Percentiles rank a stretch among this genome's conserved stretches.
Conservation (phyloP, 2,113 vertebrate genomes). For the Oreochromis aureus region DNA sequence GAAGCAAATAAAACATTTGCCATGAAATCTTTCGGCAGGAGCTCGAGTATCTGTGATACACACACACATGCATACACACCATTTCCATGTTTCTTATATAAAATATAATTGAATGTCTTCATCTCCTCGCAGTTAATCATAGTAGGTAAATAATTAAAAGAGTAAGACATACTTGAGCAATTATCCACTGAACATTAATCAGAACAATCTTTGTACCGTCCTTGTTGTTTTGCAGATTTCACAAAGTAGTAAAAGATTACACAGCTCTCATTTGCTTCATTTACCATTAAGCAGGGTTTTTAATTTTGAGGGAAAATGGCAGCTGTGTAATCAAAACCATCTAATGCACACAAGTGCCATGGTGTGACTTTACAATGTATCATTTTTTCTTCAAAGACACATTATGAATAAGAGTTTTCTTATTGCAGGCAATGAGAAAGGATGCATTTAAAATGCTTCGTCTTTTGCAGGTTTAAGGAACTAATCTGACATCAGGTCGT, state of each 20-base stretch:
- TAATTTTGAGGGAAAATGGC: conserved; percentile 9
- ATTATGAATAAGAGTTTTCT: not conserved
- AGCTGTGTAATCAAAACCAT: conserved; percentile 33
- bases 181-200: conserved; percentile 8
- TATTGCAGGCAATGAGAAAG: not conserved
- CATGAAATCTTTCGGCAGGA: not conserved
- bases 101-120: conserved; percentile 5
- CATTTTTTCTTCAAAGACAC: not conserved
- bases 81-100: not conserved
- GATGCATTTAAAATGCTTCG: accelerated
- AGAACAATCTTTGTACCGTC: not conserved
- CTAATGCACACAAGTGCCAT: not conserved
- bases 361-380: not conserved
- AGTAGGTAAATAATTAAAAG: not conserved
- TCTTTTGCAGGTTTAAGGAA: not conserved
- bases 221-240: conserved; percentile 13
- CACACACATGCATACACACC: not conserved
- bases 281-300: conserved; percentile 19
- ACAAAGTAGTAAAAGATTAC: conserved; percentile 23
- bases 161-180: conserved; percentile 5
- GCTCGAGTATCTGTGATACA: not conserved
- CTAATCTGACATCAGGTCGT: not conserved
- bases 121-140: not conserved
- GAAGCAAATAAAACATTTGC: not conserved
- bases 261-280: conserved; percentile 27